Evolutionary conservation across 2,888 invertebrate species (phyloP).

Genomic region (Eudasyphora cyanicolor): DNA sequence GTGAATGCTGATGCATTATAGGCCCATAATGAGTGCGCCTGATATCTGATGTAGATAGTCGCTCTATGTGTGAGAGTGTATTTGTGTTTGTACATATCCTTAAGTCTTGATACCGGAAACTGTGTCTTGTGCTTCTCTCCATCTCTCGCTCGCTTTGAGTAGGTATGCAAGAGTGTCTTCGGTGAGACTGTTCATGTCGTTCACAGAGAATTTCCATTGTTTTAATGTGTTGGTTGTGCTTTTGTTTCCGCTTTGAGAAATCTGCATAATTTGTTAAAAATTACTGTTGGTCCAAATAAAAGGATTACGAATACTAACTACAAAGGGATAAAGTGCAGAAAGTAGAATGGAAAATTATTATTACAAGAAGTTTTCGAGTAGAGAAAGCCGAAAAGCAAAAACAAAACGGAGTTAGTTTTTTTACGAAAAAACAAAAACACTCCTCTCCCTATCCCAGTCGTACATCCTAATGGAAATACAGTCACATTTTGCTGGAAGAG

Average conservation of each 20-base stretch:
- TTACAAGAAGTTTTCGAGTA: no score
- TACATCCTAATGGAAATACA: no score
- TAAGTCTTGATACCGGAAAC: background rate
- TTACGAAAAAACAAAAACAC: no score
- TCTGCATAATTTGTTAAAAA: conserved; percentile 58
- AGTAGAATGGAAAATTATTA: background rate
- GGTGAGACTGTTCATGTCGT: conserved; percentile 22
- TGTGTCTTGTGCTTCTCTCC: background rate
- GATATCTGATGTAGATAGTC: background rate
- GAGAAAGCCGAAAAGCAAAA: no score
- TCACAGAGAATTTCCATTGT: conserved; percentile 47
- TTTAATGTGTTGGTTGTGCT: conserved; percentile 38
- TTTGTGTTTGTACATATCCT: background rate
- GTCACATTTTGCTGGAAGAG: no score
- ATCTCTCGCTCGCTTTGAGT: no score
- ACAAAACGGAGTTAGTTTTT: no score
- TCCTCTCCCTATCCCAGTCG: no score
- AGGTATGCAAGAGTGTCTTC: background rate
- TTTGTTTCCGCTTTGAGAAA: conserved; percentile 54
- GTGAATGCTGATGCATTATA: conserved; percentile 24
- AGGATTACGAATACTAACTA: conserved; percentile 20
- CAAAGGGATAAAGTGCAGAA: background rate
- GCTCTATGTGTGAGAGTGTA: background rate
- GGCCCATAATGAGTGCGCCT: conserved; percentile 9
- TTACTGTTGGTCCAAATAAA: conserved; percentile 53